phyloP scores from a whole-genome alignment of 2,113 vertebrate species.

The Cryptomyrus ogoouensis region DNA sequence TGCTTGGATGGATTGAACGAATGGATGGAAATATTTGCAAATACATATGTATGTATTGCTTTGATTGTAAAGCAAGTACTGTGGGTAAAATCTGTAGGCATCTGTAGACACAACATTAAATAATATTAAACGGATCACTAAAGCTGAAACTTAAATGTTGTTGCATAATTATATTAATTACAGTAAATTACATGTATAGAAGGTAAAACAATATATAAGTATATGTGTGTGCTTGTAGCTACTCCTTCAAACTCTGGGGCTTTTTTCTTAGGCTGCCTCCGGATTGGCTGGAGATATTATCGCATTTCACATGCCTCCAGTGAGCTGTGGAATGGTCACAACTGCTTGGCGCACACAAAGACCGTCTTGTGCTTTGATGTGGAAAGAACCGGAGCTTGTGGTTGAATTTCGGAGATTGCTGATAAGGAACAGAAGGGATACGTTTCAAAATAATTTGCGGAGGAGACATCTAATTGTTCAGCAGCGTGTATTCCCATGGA shows the following conservation, averaged over 20 bases:
- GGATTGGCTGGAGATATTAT: neutral
- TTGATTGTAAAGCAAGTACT: neutral
- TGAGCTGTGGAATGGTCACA: neutral
- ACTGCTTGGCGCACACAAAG: neutral
- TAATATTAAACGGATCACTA: neutral
- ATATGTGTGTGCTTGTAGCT: neutral
- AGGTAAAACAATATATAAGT: neutral
- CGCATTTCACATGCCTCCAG: neutral
- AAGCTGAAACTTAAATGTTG: neutral
- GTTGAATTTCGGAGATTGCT: neutral
- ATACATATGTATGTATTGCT: neutral
- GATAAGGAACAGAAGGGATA: conserved; percentile 7
- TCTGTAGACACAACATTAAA: neutral
- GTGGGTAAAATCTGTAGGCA: neutral
- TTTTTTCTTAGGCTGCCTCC: neutral
- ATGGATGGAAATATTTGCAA: neutral
- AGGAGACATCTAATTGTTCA: conserved; percentile 5
- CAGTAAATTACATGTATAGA: neutral
- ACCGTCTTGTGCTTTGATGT: neutral
- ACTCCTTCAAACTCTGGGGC: neutral
- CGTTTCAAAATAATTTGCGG: neutral
- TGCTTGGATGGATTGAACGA: neutral
- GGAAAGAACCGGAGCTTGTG: neutral
- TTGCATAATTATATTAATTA: neutral
- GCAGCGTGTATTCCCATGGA: neutral